Percentiles rank a stretch among this genome's conserved stretches.
phyloP scores from a whole-genome alignment of 2,797 vertebrate species.

The Acanthurus leucopareius region DNA sequence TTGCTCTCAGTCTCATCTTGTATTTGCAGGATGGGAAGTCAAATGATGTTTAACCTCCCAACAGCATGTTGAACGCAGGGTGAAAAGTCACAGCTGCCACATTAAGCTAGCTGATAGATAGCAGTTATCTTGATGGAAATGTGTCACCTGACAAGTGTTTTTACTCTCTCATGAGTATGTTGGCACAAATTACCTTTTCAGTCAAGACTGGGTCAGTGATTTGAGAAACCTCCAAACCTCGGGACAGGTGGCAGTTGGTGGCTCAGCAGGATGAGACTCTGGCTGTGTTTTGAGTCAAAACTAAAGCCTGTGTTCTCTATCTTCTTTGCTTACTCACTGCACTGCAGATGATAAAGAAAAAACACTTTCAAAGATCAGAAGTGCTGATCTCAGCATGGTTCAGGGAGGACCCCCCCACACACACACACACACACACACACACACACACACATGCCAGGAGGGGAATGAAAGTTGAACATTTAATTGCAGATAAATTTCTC shows the following conservation, averaged over 20 bases:
- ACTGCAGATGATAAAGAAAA: not conserved
- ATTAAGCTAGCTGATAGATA: constrained; percentile 7
- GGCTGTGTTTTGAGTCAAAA: constrained; percentile 7
- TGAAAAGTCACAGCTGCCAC: constrained; percentile 22
- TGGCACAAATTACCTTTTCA: constrained; percentile 34
- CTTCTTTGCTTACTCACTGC: not conserved
- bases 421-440: not conserved
- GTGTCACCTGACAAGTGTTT: constrained; percentile 15
- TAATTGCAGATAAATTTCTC: constrained; percentile 9
- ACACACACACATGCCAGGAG: not conserved
- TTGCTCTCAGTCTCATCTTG: constrained; percentile 10
- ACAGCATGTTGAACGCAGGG: constrained; percentile 1
- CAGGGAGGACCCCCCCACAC: too few relatives aligned
- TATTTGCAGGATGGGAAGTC: not conserved
- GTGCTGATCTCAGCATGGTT: not conserved
- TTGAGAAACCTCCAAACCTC: constrained; percentile 17
- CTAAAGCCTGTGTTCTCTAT: not conserved
- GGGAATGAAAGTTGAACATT: constrained; percentile 8
- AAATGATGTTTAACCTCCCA: constrained; percentile 26
- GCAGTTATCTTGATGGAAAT: constrained; percentile 17
- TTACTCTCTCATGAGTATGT: constrained; percentile 22
- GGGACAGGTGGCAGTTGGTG: constrained; percentile 20
- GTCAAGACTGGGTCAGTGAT: constrained; percentile 9
- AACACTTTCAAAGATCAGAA: not conserved
- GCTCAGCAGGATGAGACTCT: constrained; percentile 21